Conservation (phyloP, 1,140 invertebrate genomes). For the Pollicipes pollicipes region DNA sequence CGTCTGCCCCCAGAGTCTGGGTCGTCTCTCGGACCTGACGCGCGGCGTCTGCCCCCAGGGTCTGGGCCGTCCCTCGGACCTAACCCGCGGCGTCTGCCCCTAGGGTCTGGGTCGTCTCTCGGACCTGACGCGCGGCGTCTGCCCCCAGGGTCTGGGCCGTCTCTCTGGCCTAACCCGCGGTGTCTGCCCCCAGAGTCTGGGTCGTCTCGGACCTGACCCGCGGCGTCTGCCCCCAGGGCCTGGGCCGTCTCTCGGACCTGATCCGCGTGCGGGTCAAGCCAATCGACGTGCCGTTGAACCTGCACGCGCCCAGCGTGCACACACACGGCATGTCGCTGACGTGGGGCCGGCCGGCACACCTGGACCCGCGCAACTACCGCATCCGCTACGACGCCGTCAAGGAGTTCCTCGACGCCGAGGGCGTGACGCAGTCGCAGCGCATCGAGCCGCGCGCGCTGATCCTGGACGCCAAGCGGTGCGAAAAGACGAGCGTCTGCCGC, state of each 20-base stretch:
- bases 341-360: constrained; percentile 77
- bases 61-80: too few relatives aligned
- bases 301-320: constrained; percentile 67
- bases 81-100: too few relatives aligned
- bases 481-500: constrained; percentile 22
- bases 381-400: constrained; percentile 83
- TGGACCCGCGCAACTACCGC: constrained; percentile 75
- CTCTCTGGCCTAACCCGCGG: too few relatives aligned
- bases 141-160: too few relatives aligned
- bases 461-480: constrained; percentile 44
- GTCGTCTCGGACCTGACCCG: too few relatives aligned
- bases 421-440: constrained; percentile 68
- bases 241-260: constrained; percentile 40
- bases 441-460: constrained; percentile 53
- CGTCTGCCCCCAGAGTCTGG: too few relatives aligned
- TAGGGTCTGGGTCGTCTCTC: too few relatives aligned
- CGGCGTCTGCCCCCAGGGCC: constrained; percentile 23
- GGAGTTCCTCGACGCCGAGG: constrained; percentile 83
- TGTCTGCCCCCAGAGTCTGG: too few relatives aligned
- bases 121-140: too few relatives aligned
- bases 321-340: constrained; percentile 77
- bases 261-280: constrained; percentile 69
- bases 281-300: constrained; percentile 71
- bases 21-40: too few relatives aligned
- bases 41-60: too few relatives aligned